phyloP scores from a whole-genome alignment of 2,888 invertebrate genomes.

The Lottia gigantea region DNA sequence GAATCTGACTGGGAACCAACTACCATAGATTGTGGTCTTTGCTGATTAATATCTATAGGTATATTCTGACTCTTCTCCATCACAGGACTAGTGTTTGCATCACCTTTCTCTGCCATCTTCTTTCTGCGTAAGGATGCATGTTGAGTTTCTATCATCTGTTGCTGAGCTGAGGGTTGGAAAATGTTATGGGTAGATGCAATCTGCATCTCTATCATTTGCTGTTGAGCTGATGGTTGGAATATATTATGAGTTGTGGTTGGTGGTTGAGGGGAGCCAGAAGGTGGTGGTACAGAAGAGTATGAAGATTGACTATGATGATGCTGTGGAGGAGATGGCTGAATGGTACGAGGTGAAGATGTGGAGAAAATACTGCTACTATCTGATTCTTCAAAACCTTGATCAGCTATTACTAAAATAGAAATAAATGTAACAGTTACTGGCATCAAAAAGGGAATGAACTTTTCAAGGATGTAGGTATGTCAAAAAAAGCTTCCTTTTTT shows the following conservation, averaged over 20 bases:
- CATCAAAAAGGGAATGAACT: not conserved
- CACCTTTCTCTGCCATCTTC: constrained; percentile 62
- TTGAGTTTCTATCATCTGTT: constrained; percentile 66
- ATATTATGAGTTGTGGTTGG: not conserved
- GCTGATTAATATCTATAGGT: constrained; percentile 67
- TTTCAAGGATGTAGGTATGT: too few species aligned
- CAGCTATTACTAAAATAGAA: constrained; percentile 32
- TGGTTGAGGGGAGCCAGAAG: constrained; percentile 14
- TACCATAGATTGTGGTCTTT: constrained; percentile 67
- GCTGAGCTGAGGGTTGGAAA: constrained; percentile 8
- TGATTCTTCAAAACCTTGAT: constrained; percentile 63
- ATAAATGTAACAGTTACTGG: not conserved
- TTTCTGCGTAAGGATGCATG: constrained; percentile 71
- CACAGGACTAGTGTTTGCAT: constrained; percentile 67
- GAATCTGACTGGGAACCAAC: constrained; percentile 65
- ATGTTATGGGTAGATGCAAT: not conserved
- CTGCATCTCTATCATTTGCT: not conserved
- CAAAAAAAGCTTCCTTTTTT: too few species aligned
- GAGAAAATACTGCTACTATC: constrained; percentile 61
- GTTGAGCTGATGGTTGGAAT: constrained; percentile 9
- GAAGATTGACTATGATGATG: constrained; percentile 9
- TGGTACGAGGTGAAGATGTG: constrained; percentile 45
- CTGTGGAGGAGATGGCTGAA: constrained; percentile 30
- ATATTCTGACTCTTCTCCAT: constrained; percentile 68
- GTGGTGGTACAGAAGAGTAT: constrained; percentile 4